Conservation (phyloP, 2,888 invertebrate genomes). For the Balanococcus diminutus region DNA sequence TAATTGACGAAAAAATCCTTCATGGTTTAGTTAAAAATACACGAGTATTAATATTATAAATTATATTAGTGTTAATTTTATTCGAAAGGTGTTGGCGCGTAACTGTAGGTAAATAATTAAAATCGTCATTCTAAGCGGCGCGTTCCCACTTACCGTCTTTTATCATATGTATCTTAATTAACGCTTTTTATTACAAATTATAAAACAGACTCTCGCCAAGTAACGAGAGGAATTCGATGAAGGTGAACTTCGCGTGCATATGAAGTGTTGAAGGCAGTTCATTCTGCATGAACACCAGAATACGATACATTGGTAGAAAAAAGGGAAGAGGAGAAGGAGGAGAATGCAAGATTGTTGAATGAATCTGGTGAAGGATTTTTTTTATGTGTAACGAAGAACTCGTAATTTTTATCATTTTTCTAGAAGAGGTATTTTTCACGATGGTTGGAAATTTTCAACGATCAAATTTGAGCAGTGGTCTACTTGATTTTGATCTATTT, state of each 20-base stretch:
- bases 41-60: too few species aligned
- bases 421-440: too few species aligned
- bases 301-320: too few species aligned
- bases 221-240: background rate
- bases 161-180: conserved; percentile 11
- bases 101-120: background rate
- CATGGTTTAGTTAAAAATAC: background rate
- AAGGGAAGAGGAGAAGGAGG: too few species aligned
- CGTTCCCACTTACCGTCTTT: background rate
- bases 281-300: too few species aligned
- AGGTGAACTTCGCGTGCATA: background rate
- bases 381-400: too few species aligned
- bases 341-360: too few species aligned
- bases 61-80: background rate
- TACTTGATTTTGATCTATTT: too few species aligned
- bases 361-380: too few species aligned
- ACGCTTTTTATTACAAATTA: background rate
- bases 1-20: background rate
- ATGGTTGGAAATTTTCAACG: too few species aligned
- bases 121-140: background rate
- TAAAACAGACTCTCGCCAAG: background rate
- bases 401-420: too few species aligned
- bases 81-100: background rate
- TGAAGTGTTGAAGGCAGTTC: background rate
- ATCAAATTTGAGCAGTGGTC: too few species aligned